phyloP scores from a whole-genome alignment of 2,888 invertebrate species.

The Endotricha flammealis region DNA sequence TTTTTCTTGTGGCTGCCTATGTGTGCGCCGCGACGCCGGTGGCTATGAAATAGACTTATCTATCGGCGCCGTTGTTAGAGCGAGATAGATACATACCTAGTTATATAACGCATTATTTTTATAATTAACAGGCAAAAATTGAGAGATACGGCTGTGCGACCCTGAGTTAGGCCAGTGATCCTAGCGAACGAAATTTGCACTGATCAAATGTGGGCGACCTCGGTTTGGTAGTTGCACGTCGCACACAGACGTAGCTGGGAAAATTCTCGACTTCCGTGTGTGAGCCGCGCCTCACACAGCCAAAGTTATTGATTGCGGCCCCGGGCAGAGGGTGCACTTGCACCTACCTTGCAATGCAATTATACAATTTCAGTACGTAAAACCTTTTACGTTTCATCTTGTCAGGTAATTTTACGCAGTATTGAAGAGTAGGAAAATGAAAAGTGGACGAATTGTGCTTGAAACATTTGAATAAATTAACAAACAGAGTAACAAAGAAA shows the following conservation, averaged over 20 bases:
- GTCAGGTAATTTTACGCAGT: too few relatives aligned
- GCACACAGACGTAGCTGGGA: constrained; percentile 36
- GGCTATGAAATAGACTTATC: constrained; percentile 41
- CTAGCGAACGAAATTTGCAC: constrained; percentile 73
- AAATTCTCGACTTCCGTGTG: constrained; percentile 67
- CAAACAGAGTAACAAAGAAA: too few relatives aligned
- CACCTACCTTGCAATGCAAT: too few relatives aligned
- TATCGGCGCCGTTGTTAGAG: constrained; percentile 27
- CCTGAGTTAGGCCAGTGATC: constrained; percentile 72
- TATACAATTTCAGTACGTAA: too few relatives aligned
- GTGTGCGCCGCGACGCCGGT: constrained; percentile 60
- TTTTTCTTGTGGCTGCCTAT: constrained; percentile 56
- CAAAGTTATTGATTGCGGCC: background rate
- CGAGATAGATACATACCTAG: constrained; percentile 39
- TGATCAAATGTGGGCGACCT: constrained; percentile 78
- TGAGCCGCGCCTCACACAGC: constrained; percentile 1
- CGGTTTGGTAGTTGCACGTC: constrained; percentile 66
- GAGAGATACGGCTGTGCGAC: constrained; percentile 72
- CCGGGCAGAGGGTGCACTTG: background rate
- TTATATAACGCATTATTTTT: constrained; percentile 79
- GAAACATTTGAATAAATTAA: too few relatives aligned
- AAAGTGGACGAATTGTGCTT: too few relatives aligned
- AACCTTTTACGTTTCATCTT: too few relatives aligned
- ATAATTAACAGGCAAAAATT: constrained; percentile 78
- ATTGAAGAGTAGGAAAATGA: too few relatives aligned